Percentiles rank a stretch among this genome's conserved stretches.
These are phyloP conservation scores for Neogobius melanostomus DNA, from an alignment of 2,113 vertebrate genomes.

Conservation along the genomic window DNA sequence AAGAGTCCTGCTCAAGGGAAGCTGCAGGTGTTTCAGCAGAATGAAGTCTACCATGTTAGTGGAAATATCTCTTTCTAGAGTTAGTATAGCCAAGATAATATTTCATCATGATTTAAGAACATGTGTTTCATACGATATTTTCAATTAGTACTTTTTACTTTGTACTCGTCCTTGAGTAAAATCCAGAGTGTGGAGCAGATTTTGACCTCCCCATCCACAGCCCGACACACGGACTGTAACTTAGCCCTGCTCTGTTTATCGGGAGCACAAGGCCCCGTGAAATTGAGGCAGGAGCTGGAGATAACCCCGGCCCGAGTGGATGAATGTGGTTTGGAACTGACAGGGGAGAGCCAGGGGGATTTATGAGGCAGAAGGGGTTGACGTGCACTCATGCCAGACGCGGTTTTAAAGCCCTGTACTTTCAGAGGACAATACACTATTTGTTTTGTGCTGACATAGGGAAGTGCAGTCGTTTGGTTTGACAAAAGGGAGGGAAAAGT, in stretches of 20 bases:
- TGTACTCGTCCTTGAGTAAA: not conserved
- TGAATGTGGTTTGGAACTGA: slow-evolving; percentile 30
- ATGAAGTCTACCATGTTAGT: not conserved
- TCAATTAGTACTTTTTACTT: too few relatives aligned
- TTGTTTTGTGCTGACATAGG: slow-evolving; percentile 48
- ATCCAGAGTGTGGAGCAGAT: not conserved
- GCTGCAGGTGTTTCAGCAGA: slow-evolving; percentile 7
- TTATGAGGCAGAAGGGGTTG: slow-evolving; percentile 48
- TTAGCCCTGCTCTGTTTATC: slow-evolving; percentile 46
- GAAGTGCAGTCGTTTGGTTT: slow-evolving; percentile 21
- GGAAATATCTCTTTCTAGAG: not conserved
- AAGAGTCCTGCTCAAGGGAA: slow-evolving; percentile 20
- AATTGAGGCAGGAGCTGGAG: slow-evolving; percentile 56
- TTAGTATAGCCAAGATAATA: too few relatives aligned
- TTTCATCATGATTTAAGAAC: too few relatives aligned
- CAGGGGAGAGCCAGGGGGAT: slow-evolving; percentile 46
- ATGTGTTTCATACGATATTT: too few relatives aligned
- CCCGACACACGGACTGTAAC: slow-evolving; percentile 6
- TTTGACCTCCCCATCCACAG: not conserved
- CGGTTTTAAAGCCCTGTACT: slow-evolving; percentile 33
- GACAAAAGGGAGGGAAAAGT: slow-evolving; percentile 17
- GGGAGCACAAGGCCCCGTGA: slow-evolving; percentile 49
- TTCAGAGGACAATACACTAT: slow-evolving; percentile 31
- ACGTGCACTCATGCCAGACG: slow-evolving; percentile 35
- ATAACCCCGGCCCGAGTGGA: slow-evolving; percentile 44